Evolutionary conservation across 2,888 invertebrate genomes (phyloP).

Genomic region (Syrista parreyssii): DNA sequence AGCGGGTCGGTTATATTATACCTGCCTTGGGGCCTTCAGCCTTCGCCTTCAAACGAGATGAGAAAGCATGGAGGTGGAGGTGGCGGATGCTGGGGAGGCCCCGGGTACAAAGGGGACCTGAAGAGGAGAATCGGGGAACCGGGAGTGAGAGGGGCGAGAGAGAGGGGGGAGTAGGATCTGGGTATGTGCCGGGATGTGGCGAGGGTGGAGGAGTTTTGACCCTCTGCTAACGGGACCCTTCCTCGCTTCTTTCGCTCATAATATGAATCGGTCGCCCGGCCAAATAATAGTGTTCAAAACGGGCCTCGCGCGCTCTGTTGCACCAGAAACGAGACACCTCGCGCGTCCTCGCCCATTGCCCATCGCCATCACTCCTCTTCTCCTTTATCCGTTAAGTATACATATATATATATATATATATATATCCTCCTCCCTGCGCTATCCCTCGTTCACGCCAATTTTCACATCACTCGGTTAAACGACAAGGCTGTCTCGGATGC

Average conservation of each 20-base stretch:
- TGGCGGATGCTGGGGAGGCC: slow-evolving; percentile 18
- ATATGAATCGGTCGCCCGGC: slow-evolving; percentile 51
- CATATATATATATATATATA: slow-evolving; percentile 3
- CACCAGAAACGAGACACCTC: slow-evolving; percentile 45
- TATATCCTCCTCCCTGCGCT: no score
- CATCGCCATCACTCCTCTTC: slow-evolving; percentile 5
- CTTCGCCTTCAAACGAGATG: slow-evolving; percentile 60
- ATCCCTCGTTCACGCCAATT: not conserved
- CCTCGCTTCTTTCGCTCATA: slow-evolving; percentile 58
- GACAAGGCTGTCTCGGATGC: no score
- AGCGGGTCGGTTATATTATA: slow-evolving; percentile 52
- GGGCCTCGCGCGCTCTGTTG: slow-evolving; percentile 28
- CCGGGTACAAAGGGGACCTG: slow-evolving; percentile 6
- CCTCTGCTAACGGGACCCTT: slow-evolving; percentile 64
- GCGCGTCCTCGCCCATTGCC: slow-evolving; percentile 26
- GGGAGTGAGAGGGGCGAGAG: slow-evolving; percentile 23
- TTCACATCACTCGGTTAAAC: no score
- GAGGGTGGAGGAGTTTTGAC: slow-evolving; percentile 54
- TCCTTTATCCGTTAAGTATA: slow-evolving; percentile 10
- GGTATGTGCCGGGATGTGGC: not conserved
- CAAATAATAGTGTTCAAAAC: slow-evolving; percentile 58
- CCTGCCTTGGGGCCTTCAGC: slow-evolving; percentile 55
- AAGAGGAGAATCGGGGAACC: slow-evolving; percentile 6
- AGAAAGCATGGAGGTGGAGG: slow-evolving; percentile 47
- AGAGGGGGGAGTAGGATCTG: slow-evolving; percentile 2